A percentile compares a stretch with the other conserved stretches of the same genome.
phyloP scores from a whole-genome alignment of 2,113 vertebrate genomes.

The Thermophis baileyi region DNA sequence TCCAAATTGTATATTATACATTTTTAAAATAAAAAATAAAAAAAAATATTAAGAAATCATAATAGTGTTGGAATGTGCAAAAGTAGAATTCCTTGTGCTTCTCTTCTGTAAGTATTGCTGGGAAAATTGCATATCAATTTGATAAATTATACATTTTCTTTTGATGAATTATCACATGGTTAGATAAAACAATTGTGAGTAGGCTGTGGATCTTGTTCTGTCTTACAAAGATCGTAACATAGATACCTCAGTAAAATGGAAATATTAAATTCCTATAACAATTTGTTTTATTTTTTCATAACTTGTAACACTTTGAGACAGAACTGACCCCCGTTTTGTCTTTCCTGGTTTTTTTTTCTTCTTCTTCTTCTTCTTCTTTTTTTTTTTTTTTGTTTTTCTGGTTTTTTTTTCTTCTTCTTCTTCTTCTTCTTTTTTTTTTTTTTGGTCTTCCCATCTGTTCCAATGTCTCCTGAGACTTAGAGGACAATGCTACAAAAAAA shows the following conservation, averaged over 20 bases:
- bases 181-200: neutral
- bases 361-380: neutral
- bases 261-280: neutral
- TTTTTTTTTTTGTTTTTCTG: neutral
- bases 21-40: neutral
- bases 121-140: neutral
- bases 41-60: neutral
- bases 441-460: neutral
- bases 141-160: neutral
- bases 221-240: neutral
- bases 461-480: neutral
- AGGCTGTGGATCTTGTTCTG: neutral
- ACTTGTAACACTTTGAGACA: neutral
- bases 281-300: neutral
- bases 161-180: neutral
- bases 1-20: neutral
- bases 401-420: neutral
- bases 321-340: neutral
- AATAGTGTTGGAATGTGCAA: neutral
- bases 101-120: neutral
- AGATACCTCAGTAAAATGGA: neutral
- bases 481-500: neutral
- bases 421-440: neutral
- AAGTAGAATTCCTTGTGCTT: neutral
- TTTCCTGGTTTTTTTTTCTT: too few relatives aligned